Evolutionary conservation across 2,888 invertebrate genomes (phyloP).

Genomic region (Cantharis rustica): DNA sequence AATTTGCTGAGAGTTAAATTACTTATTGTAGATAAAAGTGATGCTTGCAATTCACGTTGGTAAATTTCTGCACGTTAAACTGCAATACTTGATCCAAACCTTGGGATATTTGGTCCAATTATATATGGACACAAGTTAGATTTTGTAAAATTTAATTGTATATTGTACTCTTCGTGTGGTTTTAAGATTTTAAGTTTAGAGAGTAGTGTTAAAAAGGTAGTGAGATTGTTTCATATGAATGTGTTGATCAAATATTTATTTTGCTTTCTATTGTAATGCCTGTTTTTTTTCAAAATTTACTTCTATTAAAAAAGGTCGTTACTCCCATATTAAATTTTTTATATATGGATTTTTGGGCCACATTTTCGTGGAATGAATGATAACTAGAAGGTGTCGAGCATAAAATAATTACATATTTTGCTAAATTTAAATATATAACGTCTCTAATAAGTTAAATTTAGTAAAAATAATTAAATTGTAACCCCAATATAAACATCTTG

Average conservation of each 20-base stretch:
- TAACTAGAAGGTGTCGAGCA: neutral
- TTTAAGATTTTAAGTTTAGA: no score
- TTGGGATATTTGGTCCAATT: neutral
- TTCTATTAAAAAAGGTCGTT: neutral
- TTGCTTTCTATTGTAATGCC: no score
- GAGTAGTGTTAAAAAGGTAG: no score
- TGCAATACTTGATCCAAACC: neutral
- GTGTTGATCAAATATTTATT: no score
- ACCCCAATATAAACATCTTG: neutral
- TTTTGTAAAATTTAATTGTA: neutral
- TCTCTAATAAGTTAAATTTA: neutral
- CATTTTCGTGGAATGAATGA: neutral
- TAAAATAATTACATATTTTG: neutral
- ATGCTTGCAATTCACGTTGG: neutral
- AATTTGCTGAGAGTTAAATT: neutral
- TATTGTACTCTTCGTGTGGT: no score
- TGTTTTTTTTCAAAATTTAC: neutral
- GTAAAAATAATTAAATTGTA: neutral
- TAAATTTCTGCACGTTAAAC: neutral
- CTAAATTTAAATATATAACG: neutral
- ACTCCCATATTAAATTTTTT: neutral
- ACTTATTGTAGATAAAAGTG: neutral
- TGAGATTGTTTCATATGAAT: no score
- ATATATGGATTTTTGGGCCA: neutral
- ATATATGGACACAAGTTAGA: neutral